Percentiles rank a stretch among this genome's conserved stretches.
Evolutionary conservation across 2,113 vertebrate genomes (phyloP).

Genomic region (Jaculus jaculus): DNA sequence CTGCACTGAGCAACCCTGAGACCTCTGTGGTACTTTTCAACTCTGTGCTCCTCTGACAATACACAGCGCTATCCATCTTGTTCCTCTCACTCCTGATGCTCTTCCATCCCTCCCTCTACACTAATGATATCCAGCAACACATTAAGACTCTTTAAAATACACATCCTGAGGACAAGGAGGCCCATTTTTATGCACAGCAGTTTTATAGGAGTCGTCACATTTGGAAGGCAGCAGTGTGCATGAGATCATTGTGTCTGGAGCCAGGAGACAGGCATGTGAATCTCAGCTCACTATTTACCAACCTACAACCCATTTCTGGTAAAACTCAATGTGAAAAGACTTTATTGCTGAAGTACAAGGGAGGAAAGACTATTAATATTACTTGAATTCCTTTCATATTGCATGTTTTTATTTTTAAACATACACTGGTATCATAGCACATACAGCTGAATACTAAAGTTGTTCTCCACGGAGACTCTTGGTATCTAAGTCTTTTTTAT

Average conservation of each 20-base stretch:
- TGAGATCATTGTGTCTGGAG: not conserved
- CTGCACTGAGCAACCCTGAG: not conserved
- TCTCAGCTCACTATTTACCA: not conserved
- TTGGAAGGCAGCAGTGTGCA: not conserved
- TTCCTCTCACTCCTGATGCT: not conserved
- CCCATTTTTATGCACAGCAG: not conserved
- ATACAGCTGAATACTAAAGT: not conserved
- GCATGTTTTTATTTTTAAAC: not conserved
- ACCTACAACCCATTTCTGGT: not conserved
- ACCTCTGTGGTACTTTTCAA: not conserved
- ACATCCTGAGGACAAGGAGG: not conserved
- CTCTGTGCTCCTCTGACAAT: not conserved
- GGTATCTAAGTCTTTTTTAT: not conserved
- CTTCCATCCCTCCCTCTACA: not conserved
- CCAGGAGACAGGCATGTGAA: not conserved
- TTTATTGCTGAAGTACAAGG: not conserved
- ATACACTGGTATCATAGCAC: not conserved
- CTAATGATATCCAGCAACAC: not conserved
- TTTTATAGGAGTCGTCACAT: not conserved
- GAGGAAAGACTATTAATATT: not conserved
- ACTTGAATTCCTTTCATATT: not conserved
- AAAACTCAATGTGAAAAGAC: slow-evolving; percentile 12
- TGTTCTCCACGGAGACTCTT: not conserved
- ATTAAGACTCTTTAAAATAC: not conserved
- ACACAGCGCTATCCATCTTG: not conserved